Evolutionary conservation across 1,140 invertebrate species (phyloP), one percentile per base, ranked within the genome.

Genomic region (Chironomus striatipennis): DNA sequence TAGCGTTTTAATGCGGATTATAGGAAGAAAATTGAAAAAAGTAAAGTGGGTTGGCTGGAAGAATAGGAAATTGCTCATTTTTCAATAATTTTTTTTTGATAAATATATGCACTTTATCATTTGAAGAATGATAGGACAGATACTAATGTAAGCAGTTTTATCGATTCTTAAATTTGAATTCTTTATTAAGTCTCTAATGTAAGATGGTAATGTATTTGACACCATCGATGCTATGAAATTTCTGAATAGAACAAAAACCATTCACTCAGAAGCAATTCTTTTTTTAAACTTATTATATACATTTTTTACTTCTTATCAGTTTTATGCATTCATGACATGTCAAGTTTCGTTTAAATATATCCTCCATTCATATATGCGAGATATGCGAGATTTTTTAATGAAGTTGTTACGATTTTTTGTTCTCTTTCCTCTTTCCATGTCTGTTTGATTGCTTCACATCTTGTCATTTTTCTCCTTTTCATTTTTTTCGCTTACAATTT

Each of bases 381-480:
- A 47, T 10, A 57, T n/a, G 47, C 47, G 47, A 57, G 47, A 57
- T 57, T 57, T 47, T 57, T 57, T 57, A 57, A 57, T 57, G 47
- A 57, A 57, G 47, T 57, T 57, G 47, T 57, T 57, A 57, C 47
- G 47, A n/a, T 57, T 57, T 57, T 47, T 57, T 57, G 12, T 10
- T 57, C 8, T n/a, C 15, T 10, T 57, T 57, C 47, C n/a, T 15
- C n/a, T 57, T 57, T 57, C 15, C 43, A 7, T 34, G 24, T 34
- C 24, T 34, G 24, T 34, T 57, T 57, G 47, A 57, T 57, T 57
- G 47, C 47, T 57, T 34, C 47, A 57, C 47, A n/a, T 57, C 47
- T 57, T 57, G 47, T 57, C 47, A 57, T 57, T n/a, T 57, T 57
- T 34, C 24, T 34, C 24, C 24, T 34, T 34, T 34, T 34, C 24